Evolutionary conservation across 1,140 invertebrate genomes (phyloP), one percentile per base, ranked within the genome.

Genomic region (Vanessa tameamea): DNA sequence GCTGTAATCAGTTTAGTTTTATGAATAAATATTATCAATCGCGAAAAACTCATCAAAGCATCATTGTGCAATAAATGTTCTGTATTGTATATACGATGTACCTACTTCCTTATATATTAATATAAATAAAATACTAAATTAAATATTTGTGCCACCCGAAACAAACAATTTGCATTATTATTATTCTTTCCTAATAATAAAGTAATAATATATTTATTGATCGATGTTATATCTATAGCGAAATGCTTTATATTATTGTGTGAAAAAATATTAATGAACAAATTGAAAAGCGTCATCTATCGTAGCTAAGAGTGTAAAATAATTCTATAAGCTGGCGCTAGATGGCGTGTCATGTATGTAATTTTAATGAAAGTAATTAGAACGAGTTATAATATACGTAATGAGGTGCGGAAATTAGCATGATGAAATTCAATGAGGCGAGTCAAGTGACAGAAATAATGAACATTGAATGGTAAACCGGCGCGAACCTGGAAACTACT

Each of bases 401-500:
- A 37, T 50, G 59, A 61, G 31, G 66, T 68, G 66, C 16, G 31
- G 47, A 64, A 53, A 69, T 73, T 47, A 65, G 11, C 15, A 74
- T 69, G 61, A 26, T 51, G 64, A 31, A 23, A 37, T 64, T 69
- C 59, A 11, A 75, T 70, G 68, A 66, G 53, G 43, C 68, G 5
- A 37, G 14, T 53, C n/a, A 64, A 26, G 65, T 73, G 76, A 76
- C 68, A 77, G 73, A 78, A 77, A 80, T 83, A 73, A 79, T 59
- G 55, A 76, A 87, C 84, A 90, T 79, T 85, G 81, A 90, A 85
- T 81, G 83, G 80, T 79, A 84, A 86, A 85, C 72, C 72, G 64
- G 37, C 81, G 92, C 91, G 88, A 92, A 95, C 94, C 94, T 96
- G 95, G 81, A 96, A 95, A 92, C 95, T 96, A 88, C 94, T 95